Base-by-base conservation (phyloP, 2,113 vertebrate species). In the Chiloscyllium plagiosum region DNA sequence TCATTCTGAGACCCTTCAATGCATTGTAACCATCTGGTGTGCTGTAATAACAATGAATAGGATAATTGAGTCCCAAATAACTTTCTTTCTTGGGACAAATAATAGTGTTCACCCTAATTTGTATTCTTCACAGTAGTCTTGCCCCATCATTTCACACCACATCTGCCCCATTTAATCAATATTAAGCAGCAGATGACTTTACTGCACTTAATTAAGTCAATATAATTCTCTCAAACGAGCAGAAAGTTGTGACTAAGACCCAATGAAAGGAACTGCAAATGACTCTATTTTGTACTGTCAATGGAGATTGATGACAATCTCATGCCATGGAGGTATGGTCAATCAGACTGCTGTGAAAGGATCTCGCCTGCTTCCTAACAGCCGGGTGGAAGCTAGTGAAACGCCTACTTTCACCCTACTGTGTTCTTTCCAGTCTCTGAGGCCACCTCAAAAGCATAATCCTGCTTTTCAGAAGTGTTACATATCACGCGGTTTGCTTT, bases 201-300 rank as follows among this genome's bases (percentile, higher is more conserved):
- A 98, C 98, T 98, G 98, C 98, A 99, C 98, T 99, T 98, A 98
- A 98, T 99, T 98, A 99, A 99, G 98, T 98, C 98, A 97, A 97
- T 97, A 98, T 98, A 97, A 98, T 97, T 98, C 97, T 97, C 97
- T 97, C 97, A 97, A 97, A 97, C 96, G 97, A 98, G 97, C 97
- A 97, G 97, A 97, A 97, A 97, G 97, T 97, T 97, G 97, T 98
- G 96, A 97, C 97, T 97, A 97, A 97, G 97, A 96, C 96, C 96
- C 96, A 96, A 97, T 98, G 97, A 97, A 98, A 97, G 97, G 97
- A 97, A 96, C 97, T 97, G 97, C 98, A 98, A 98, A 99, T 98
- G 97, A 97, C 97, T 98, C 97, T 96, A 97, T 97, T 97, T 98
- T 97, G 97, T 96, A 96, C 96, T 96, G 97, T 98, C 97, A 98